Conservation (phyloP, 2,888 invertebrate species). For the Desoria tigrina region DNA sequence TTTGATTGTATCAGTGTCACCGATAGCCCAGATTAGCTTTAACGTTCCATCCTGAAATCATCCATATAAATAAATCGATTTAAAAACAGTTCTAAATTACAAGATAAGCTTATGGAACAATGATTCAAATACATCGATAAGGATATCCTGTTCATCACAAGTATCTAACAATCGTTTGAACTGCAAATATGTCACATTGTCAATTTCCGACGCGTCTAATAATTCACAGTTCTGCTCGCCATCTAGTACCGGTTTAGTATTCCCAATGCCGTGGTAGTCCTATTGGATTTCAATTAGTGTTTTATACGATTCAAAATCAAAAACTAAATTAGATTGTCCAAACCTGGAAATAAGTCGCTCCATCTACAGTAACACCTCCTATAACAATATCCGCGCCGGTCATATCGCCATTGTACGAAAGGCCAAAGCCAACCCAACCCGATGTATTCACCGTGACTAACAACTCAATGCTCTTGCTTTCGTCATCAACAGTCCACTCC, state of each 20-base stretch:
- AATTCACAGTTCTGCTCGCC: conserved; percentile 2
- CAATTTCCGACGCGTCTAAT: not conserved
- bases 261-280: conserved; percentile 6
- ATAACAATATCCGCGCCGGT: conserved; percentile 14
- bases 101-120: too few relatives aligned
- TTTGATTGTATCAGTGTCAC: not conserved
- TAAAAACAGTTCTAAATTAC: too few relatives aligned
- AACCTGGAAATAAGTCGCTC: conserved; percentile 9
- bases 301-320: not conserved
- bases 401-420: conserved; percentile 3
- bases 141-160: conserved; percentile 7
- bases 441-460: not conserved
- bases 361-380: conserved; percentile 3
- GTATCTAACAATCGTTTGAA: conserved; percentile 3
- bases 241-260: not conserved
- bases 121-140: not conserved
- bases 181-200: not conserved
- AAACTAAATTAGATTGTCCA: not conserved
- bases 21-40: not conserved
- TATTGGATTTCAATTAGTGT: not conserved
- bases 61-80: too few relatives aligned
- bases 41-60: not conserved
- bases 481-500: not conserved
- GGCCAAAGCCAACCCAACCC: conserved; percentile 8
- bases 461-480: not conserved